Base-by-base conservation (phyloP, 2,797 vertebrate genomes). In the Todus mexicanus region DNA sequence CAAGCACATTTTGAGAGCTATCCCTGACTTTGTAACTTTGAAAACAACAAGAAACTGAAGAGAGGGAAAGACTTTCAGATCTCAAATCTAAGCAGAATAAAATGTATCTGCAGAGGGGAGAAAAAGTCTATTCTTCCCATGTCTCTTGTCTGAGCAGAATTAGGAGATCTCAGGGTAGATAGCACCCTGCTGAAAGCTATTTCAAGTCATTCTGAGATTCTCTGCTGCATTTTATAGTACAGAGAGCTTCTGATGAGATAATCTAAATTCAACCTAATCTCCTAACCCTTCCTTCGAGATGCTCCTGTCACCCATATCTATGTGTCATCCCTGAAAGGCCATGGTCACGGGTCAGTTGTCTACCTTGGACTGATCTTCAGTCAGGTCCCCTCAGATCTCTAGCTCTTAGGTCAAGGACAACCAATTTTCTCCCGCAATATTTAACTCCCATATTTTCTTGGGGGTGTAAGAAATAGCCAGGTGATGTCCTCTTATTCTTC, bases 121-220 rank as follows among this genome's bases (percentile, higher is more conserved):
- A 87, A 90, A 90, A 66, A 66, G 38, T 72, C 45, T 85, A 1
- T 78, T 84, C 69, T 90, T 84, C 27, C 6, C 3, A 4, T 66
- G 40, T 57, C 69, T 92, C 70, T 79, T 80, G 45, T 83, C 87
- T 78, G 78, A 76, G 73, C 35, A 90, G 93, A 95, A 95, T 95
- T 95, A 91, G 88, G 84, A 79, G 82, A 83, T 95, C 61, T 87
- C 71, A 45, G 63, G 66, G 73, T 48, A 94, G 92, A 92, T 78
- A 78, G 21, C 27, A 19, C 63, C 75, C 84, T 57, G 50, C 92
- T 90, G 93, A 89, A 93, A 91, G 93, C 25, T 74, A 93, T 95
- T 92, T 93, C 87, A 90, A 56, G 78, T 94, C 63, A 1, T 87
- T 84, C 76, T 47, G 71, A 91, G 82, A 81, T 85, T 50, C 60